A percentile compares a stretch with the other conserved stretches of the same genome.
phyloP scores from a whole-genome alignment of 2,888 invertebrate species.

The Sclerodermus sp. region DNA sequence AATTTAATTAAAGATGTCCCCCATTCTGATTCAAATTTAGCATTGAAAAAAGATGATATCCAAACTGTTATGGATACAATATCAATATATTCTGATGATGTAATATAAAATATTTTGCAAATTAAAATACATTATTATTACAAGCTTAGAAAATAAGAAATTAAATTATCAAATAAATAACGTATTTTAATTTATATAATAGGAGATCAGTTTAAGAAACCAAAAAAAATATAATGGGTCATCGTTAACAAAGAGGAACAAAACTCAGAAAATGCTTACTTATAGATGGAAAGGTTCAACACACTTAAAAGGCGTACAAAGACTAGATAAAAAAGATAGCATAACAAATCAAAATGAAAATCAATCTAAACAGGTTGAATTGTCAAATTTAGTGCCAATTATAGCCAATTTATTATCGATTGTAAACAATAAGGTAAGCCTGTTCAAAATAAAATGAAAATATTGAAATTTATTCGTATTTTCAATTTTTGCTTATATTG shows the following conservation, averaged over 20 bases:
- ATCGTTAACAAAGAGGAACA: too few relatives aligned
- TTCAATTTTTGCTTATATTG: not conserved
- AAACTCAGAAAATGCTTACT: constrained; percentile 1
- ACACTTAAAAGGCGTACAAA: constrained; percentile 4
- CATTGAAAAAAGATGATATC: constrained; percentile 48
- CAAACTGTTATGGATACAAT: constrained; percentile 51
- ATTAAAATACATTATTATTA: not conserved
- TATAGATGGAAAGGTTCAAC: constrained; percentile 1
- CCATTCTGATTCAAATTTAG: constrained; percentile 9
- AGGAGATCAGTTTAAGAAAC: constrained; percentile 33
- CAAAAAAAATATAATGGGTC: constrained; percentile 15
- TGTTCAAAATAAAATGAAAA: not conserved
- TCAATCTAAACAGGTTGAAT: constrained; percentile 14
- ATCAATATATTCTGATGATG: constrained; percentile 42
- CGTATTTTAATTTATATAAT: constrained; percentile 5
- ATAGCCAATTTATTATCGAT: constrained; percentile 44
- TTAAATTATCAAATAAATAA: constrained; percentile 1
- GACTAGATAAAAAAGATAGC: too few relatives aligned
- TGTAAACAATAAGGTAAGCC: constrained; percentile 36
- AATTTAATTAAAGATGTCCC: constrained; percentile 23
- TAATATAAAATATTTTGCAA: constrained; percentile 16
- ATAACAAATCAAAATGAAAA: too few relatives aligned
- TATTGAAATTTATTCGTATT: too few relatives aligned
- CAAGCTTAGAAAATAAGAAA: not conserved
- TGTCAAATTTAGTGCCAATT: constrained; percentile 41